A percentile compares a stretch with the other conserved stretches of the same genome.
Evolutionary conservation across 1,140 invertebrate genomes (phyloP).

Genomic region (Drosophila erecta): DNA sequence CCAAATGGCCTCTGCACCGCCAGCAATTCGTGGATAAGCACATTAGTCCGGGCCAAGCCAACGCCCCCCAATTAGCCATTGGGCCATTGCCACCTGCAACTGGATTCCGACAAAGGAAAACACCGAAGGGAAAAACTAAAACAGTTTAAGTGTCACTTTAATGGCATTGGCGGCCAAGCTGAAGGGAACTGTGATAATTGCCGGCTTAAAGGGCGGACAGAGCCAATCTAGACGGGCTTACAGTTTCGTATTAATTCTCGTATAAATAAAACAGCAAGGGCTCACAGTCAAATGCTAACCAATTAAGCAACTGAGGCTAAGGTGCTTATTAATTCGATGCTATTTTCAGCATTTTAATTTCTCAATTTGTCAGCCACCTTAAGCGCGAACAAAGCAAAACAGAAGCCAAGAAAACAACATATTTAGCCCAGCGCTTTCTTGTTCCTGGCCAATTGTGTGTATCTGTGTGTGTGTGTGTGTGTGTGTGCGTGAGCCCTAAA

Average conservation of each 20-base stretch:
- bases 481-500: slow-evolving; percentile 68
- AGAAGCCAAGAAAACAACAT: slow-evolving; percentile 42
- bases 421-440: slow-evolving; percentile 35
- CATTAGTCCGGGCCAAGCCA: slow-evolving; percentile 33
- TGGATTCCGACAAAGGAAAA: slow-evolving; percentile 37
- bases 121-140: slow-evolving; percentile 62
- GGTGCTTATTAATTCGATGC: slow-evolving; percentile 75
- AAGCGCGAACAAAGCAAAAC: slow-evolving; percentile 22
- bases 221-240: slow-evolving; percentile 58
- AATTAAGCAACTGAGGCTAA: slow-evolving; percentile 68
- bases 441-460: slow-evolving; percentile 70
- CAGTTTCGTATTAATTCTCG: slow-evolving; percentile 59
- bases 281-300: slow-evolving; percentile 54
- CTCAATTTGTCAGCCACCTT: slow-evolving; percentile 67
- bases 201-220: slow-evolving; percentile 6
- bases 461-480: slow-evolving; percentile 77
- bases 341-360: slow-evolving; percentile 67
- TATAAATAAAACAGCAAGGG: slow-evolving; percentile 54
- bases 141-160: slow-evolving; percentile 80
- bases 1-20: slow-evolving; percentile 1
- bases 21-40: slow-evolving; percentile 12
- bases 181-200: slow-evolving; percentile 64
- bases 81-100: slow-evolving; percentile 63
- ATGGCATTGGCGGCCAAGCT: slow-evolving; percentile 59
- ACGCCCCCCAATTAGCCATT: slow-evolving; percentile 43